phyloP scores from a whole-genome alignment of 1,140 invertebrate genomes.

The Dinothrombium tinctorium region DNA sequence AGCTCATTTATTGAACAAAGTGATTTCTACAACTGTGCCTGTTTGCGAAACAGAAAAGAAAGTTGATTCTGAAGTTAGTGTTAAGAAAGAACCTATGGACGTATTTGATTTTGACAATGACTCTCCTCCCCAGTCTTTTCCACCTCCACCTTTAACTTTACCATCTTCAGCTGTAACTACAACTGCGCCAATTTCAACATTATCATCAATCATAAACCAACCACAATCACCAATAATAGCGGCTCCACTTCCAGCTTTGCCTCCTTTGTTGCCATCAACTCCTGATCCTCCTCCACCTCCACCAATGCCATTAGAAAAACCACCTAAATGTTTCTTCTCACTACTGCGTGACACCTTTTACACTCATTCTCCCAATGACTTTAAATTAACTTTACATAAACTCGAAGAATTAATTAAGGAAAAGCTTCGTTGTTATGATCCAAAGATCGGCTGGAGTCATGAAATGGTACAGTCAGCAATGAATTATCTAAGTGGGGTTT shows the following conservation, averaged over 20 bases:
- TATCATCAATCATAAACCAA: not conserved
- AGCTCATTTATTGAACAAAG: too few species aligned
- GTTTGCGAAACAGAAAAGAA: not conserved
- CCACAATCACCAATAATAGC: not conserved
- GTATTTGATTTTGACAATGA: conserved; percentile 2
- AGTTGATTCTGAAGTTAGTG: too few species aligned
- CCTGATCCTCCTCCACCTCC: not conserved
- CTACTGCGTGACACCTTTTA: conserved; percentile 20
- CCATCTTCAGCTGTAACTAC: not conserved
- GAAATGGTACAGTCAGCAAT: conserved; percentile 8
- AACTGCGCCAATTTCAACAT: not conserved
- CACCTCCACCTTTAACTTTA: not conserved
- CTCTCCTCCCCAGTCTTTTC: conserved; percentile 1
- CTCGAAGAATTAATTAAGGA: conserved; percentile 9
- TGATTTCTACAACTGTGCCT: not conserved
- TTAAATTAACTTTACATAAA: conserved; percentile 5
- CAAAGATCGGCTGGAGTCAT: not conserved
- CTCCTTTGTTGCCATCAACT: not conserved
- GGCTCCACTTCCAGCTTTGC: not conserved
- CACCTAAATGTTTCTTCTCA: conserved; percentile 40
- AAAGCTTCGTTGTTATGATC: not conserved
- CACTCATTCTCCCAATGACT: conserved; percentile 2
- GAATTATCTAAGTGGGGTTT: conserved; percentile 7
- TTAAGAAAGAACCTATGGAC: not conserved
- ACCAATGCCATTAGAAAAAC: not conserved